A percentile compares a stretch with the other conserved stretches of the same genome.
These are phyloP conservation scores for Troides aeacus DNA, from an alignment of 2,888 invertebrate genomes.

Conservation along the genomic window DNA sequence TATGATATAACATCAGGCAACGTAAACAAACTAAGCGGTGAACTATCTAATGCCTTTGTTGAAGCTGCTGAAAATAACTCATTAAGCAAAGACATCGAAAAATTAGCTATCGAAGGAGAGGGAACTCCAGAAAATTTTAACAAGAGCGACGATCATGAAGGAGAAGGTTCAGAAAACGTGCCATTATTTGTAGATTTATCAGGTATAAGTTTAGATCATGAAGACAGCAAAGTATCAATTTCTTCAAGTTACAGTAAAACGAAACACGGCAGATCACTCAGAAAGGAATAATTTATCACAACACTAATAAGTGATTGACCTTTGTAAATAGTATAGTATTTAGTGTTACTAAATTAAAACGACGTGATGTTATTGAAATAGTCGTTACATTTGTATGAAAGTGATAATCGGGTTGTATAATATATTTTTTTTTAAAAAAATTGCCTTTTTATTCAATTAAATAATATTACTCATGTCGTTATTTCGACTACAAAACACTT, in stretches of 20 bases:
- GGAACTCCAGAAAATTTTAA: conserved; percentile 69
- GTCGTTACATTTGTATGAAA: conserved; percentile 69
- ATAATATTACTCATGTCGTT: neutral
- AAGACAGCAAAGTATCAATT: conserved; percentile 67
- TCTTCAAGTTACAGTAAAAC: conserved; percentile 78
- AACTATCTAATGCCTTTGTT: conserved; percentile 90
- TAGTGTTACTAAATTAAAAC: conserved; percentile 77
- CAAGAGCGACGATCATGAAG: conserved; percentile 49
- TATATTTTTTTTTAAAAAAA: conserved; percentile 57
- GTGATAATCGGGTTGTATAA: conserved; percentile 76
- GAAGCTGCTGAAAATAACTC: conserved; percentile 93
- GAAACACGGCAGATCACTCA: conserved; percentile 71
- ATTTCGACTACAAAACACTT: neutral
- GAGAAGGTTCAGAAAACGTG: conserved; percentile 74
- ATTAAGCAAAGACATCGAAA: conserved; percentile 82
- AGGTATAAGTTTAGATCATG: conserved; percentile 64
- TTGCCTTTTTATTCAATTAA: conserved; percentile 18
- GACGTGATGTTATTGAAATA: conserved; percentile 64
- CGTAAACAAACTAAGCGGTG: conserved; percentile 89
- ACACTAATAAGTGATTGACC: conserved; percentile 48
- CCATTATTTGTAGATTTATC: conserved; percentile 76
- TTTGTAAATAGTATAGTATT: conserved; percentile 74
- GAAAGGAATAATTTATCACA: conserved; percentile 57
- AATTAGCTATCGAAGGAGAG: conserved; percentile 76
- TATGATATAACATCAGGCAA: conserved; percentile 87